phyloP scores from a whole-genome alignment of 2,888 invertebrate species.

The Heliconius sara region DNA sequence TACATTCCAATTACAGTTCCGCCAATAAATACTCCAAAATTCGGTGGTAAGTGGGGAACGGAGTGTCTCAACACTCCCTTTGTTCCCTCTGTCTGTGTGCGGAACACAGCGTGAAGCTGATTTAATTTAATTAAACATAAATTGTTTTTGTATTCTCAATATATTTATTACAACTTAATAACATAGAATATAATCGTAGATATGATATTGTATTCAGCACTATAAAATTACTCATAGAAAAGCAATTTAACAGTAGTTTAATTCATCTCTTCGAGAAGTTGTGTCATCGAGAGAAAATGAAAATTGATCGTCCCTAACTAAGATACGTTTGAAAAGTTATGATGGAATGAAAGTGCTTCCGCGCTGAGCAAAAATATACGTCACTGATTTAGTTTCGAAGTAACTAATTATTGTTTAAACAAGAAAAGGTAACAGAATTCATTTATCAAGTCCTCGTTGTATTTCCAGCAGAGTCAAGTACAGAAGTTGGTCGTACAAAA shows the following conservation, averaged over 20 bases:
- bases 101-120: no score
- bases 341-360: slow-evolving; percentile 71
- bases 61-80: no score
- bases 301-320: slow-evolving; percentile 81
- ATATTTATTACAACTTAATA: background rate
- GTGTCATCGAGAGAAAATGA: slow-evolving; percentile 76
- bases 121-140: background rate
- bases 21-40: no score
- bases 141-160: background rate
- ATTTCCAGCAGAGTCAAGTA: slow-evolving; percentile 14
- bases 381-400: slow-evolving; percentile 61
- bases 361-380: slow-evolving; percentile 65
- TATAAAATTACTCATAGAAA: slow-evolving; percentile 33
- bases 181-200: background rate
- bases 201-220: slow-evolving; percentile 24
- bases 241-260: slow-evolving; percentile 53
- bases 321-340: slow-evolving; percentile 80
- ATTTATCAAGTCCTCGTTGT: slow-evolving; percentile 60
- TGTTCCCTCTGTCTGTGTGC: no score
- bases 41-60: no score
- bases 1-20: no score
- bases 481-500: slow-evolving; percentile 2
- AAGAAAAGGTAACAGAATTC: slow-evolving; percentile 59
- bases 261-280: slow-evolving; percentile 64
- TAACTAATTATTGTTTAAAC: slow-evolving; percentile 73